Base-by-base conservation (phyloP, 2,113 vertebrate genomes). In the Paralichthys olivaceus region DNA sequence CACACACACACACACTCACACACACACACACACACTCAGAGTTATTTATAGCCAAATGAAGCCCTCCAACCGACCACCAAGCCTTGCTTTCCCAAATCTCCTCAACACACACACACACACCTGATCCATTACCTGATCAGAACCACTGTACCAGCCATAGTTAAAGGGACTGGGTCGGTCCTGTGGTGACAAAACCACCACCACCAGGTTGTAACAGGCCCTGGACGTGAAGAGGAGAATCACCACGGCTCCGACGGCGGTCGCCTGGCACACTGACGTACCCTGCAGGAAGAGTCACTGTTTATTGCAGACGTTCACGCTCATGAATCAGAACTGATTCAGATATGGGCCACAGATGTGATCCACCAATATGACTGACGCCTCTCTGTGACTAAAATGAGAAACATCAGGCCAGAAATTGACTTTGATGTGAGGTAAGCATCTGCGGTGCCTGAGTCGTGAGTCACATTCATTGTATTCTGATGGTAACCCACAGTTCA, bases 181-280 rank as follows among this genome's bases (percentile, higher is more conserved):
- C 77, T 96, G 94, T 7, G 96, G 96, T 13, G 96, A 96, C 84
- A 97, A 90, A 63, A 94, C 91, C 87, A 98, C 95, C 71, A 96
- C 95, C 81, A 97, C 96, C 84, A 99, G 94, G 92, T 99, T 98
- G 82, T 98, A 99, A 82, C 96, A 98, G 80, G 97, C 97, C 92
- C 97, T 96, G 78, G 97, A 97, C 2, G 96, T 96, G 89, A 97
- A 98, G 12, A 99, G 94, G 25, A 97, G 94, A 81, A 96, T 95
- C 0, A 97, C 95, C 25, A 96, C 88, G 5, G 96, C 96, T 58
- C 97, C 96, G 6, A 97, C 95, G 5, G 95, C 92, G 13, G 97
- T 95, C 7, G 96, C 97, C 92, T 98, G 97, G 89, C 96, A 97
- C 83, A 99, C 94, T 20, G 98, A 98, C 17, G 96, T 97, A 78